Conservation (phyloP, 2,888 invertebrate species). For the Dicyrtomina minuta region DNA sequence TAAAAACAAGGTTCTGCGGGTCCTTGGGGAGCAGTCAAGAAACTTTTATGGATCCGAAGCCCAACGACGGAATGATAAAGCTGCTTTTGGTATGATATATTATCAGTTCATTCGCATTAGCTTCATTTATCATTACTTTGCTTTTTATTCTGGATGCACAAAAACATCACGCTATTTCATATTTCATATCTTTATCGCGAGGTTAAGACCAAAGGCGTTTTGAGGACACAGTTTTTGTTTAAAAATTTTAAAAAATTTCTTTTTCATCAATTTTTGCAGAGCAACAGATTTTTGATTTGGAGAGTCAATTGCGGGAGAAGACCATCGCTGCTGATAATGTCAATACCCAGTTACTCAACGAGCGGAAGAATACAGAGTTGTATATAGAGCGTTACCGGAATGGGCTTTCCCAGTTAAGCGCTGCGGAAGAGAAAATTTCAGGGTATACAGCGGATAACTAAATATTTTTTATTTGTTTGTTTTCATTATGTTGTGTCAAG, state of each 20-base stretch:
- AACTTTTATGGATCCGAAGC: constrained; percentile 33
- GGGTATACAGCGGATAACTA: constrained; percentile 25
- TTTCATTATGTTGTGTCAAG: no score
- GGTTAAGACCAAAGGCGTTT: no score
- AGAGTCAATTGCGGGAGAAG: constrained; percentile 30
- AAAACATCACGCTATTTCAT: no score
- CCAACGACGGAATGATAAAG: constrained; percentile 34
- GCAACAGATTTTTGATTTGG: constrained; percentile 32
- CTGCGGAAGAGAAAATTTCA: constrained; percentile 32
- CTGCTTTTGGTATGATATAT: constrained; percentile 33
- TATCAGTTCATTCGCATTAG: no score
- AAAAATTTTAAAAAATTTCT: no score
- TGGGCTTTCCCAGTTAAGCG: constrained; percentile 24
- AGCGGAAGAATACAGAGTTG: constrained; percentile 34
- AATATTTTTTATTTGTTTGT: background rate
- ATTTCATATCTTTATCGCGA: no score
- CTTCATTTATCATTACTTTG: no score
- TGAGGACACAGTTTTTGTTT: no score
- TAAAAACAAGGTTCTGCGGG: constrained; percentile 31
- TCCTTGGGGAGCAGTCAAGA: constrained; percentile 30
- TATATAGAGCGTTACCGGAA: constrained; percentile 36
- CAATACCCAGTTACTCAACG: constrained; percentile 14
- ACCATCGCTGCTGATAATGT: constrained; percentile 12
- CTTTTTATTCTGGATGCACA: no score
- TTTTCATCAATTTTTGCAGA: constrained; percentile 21